phyloP scores from a whole-genome alignment of 1,140 invertebrate species.

The Brachionus rubens region DNA sequence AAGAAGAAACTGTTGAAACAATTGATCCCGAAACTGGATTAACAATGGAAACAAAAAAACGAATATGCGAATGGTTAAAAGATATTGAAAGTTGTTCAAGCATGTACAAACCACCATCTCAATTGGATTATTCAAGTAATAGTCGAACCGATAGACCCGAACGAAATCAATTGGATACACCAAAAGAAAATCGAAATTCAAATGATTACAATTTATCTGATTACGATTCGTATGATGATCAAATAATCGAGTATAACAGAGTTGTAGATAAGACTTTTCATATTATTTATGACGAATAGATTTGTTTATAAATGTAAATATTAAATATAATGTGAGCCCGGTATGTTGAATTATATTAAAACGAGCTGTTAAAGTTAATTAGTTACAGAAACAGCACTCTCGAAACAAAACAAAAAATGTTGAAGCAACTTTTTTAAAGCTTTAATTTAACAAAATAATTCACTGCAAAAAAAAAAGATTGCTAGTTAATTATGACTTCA shows the following conservation, averaged over 20 bases:
- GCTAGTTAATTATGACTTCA: too few species aligned
- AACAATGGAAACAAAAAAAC: neutral
- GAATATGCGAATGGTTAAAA: slow-evolving; percentile 22
- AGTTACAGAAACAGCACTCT: too few species aligned
- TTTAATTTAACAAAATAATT: too few species aligned
- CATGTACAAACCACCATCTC: neutral
- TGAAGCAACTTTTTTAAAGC: too few species aligned
- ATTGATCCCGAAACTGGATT: neutral
- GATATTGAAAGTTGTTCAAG: slow-evolving; percentile 23
- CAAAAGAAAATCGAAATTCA: neutral
- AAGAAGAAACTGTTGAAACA: neutral
- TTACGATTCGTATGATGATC: slow-evolving; percentile 35
- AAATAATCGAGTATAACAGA: slow-evolving; percentile 46
- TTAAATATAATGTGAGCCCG: neutral
- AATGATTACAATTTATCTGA: slow-evolving; percentile 27
- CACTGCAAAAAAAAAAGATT: too few species aligned
- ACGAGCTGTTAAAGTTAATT: too few species aligned
- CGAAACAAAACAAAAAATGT: too few species aligned
- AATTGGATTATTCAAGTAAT: neutral
- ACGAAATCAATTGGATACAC: neutral
- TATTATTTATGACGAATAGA: slow-evolving; percentile 20
- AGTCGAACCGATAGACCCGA: neutral
- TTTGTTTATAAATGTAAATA: neutral
- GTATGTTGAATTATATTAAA: neutral
- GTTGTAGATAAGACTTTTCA: slow-evolving; percentile 45